phyloP scores from a whole-genome alignment of 1,140 invertebrate species.

The Papilio glaucus region DNA sequence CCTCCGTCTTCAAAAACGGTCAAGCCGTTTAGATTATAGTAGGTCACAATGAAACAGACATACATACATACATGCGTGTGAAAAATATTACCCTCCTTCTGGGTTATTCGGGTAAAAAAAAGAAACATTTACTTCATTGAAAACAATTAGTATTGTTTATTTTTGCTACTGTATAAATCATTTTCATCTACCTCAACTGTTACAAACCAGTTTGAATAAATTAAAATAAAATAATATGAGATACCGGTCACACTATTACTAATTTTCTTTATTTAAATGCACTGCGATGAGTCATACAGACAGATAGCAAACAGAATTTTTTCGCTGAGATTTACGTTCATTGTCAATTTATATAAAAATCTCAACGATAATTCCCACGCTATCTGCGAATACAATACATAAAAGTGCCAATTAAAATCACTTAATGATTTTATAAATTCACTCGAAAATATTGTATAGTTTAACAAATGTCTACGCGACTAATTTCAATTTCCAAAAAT shows the following conservation, averaged over 20 bases:
- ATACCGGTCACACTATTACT: neutral
- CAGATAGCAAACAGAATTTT: neutral
- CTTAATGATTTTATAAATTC: neutral
- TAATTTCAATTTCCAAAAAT: neutral
- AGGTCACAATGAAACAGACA: too few relatives aligned
- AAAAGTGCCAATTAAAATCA: constrained; percentile 4
- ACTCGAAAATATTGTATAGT: neutral
- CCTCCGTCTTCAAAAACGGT: too few relatives aligned
- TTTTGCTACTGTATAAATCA: too few relatives aligned
- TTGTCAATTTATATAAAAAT: constrained; percentile 9
- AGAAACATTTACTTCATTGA: too few relatives aligned
- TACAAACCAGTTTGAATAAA: neutral
- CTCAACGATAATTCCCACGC: constrained; percentile 2
- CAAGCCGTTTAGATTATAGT: too few relatives aligned
- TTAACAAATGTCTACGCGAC: neutral
- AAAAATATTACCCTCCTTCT: too few relatives aligned
- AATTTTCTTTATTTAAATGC: constrained; percentile 13
- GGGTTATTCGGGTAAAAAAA: too few relatives aligned
- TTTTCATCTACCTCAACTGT: too few relatives aligned
- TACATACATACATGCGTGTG: too few relatives aligned
- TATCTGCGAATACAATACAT: neutral
- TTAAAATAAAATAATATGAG: constrained; percentile 1
- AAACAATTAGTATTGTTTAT: too few relatives aligned
- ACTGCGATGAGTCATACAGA: neutral
- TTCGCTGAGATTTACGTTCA: constrained; percentile 5